A percentile compares a stretch with the other conserved stretches of the same genome.
These are phyloP conservation scores for Eueides isabella DNA, from an alignment of 1,140 invertebrate genomes.

Conservation along the genomic window DNA sequence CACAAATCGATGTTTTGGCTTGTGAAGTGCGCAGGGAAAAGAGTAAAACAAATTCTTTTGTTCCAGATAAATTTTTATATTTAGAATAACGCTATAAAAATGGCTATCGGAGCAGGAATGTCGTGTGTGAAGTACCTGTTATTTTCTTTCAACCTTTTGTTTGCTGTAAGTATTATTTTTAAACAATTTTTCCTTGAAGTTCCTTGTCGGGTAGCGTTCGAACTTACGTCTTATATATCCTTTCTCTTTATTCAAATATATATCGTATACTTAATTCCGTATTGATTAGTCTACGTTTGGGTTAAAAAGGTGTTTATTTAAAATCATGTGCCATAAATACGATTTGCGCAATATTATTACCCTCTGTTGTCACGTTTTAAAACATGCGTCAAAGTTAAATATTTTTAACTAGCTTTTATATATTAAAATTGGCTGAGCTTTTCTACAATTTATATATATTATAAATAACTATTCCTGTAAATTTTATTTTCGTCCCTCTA, in stretches of 20 bases:
- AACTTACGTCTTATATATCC: conserved; percentile 1
- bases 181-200: conserved; percentile 46
- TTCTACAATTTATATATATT: background rate
- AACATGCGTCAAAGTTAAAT: background rate
- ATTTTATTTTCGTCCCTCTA: background rate
- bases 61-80: conserved; percentile 56
- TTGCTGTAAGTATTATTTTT: conserved; percentile 87
- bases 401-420: too few relatives aligned
- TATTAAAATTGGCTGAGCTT: background rate
- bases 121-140: conserved; percentile 90
- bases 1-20: conserved; percentile 62
- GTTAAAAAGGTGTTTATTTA: background rate
- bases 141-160: conserved; percentile 91
- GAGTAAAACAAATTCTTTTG: conserved; percentile 50
- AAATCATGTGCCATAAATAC: too few relatives aligned
- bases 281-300: background rate
- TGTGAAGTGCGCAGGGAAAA: conserved; percentile 39
- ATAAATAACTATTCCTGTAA: background rate
- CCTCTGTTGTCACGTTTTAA: background rate
- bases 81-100: conserved; percentile 63
- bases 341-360: background rate
- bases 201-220: conserved; percentile 23
- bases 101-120: conserved; percentile 88
- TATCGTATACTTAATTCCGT: background rate
- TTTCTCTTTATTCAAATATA: conserved; percentile 21